These are phyloP conservation scores for Saiga tatarica DNA, from an alignment of 2,113 vertebrate species.

Conservation along the genomic window DNA sequence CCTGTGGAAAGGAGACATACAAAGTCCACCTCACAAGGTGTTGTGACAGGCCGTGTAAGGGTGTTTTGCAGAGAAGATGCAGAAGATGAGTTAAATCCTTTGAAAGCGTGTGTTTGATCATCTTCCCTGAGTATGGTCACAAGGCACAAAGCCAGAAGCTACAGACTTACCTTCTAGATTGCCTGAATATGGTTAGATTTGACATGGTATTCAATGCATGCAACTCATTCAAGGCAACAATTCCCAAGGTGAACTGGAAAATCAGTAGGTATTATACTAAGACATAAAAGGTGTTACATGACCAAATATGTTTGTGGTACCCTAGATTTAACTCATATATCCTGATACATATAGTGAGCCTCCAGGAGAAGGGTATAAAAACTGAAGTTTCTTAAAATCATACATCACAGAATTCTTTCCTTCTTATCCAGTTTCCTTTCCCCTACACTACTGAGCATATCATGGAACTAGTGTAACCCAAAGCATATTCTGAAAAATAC, in stretches of 20 bases:
- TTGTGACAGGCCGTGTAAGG: background rate
- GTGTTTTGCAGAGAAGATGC: background rate
- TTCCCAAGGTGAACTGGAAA: background rate
- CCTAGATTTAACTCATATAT: background rate
- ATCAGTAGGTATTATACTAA: background rate
- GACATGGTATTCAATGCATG: background rate
- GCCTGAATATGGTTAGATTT: background rate
- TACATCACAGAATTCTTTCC: background rate
- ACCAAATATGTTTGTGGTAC: background rate
- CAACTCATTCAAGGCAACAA: background rate
- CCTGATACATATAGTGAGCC: background rate
- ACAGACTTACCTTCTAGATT: background rate
- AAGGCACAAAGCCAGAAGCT: background rate
- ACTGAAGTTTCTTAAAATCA: background rate
- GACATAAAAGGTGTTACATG: background rate
- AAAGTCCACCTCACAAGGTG: background rate
- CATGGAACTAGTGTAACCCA: background rate
- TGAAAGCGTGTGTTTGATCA: background rate
- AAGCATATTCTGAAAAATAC: background rate
- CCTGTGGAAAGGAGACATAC: background rate
- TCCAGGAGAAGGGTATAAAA: background rate
- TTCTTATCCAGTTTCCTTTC: background rate
- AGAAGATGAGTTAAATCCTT: background rate
- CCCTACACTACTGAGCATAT: too few species aligned
- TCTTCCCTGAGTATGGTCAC: background rate